Conservation (phyloP, 2,113 vertebrate species). For the Hoplias malabaricus region DNA sequence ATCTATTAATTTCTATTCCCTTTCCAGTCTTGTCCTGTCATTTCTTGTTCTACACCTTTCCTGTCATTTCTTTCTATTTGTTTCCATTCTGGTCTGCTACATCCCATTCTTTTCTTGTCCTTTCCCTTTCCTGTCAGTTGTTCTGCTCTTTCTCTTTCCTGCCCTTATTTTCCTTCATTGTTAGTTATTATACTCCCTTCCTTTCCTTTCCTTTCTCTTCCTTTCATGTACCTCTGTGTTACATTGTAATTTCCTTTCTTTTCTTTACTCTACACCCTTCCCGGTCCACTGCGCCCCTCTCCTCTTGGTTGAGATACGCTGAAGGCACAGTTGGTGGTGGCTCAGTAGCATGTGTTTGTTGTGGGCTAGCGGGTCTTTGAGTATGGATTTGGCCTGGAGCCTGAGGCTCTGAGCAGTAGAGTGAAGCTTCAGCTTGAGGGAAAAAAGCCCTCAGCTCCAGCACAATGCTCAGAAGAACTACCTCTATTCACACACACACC, state of each 20-base stretch:
- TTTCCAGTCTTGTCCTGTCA: no score
- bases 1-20: no score
- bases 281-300: neutral
- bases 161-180: no score
- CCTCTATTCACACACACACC: neutral
- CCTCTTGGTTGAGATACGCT: neutral
- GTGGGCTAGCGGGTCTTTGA: neutral
- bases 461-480: neutral
- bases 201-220: neutral
- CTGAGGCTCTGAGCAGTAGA: neutral
- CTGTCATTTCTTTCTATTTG: no score
- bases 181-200: neutral
- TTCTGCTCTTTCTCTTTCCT: neutral
- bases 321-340: slow-evolving; percentile 5
- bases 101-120: no score
- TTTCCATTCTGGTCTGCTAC: no score
- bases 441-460: neutral
- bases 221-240: neutral
- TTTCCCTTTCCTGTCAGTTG: neutral
- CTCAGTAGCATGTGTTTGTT: slow-evolving; percentile 5
- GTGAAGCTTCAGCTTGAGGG: neutral
- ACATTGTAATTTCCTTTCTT: neutral
- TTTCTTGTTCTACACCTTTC: no score
- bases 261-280: neutral
- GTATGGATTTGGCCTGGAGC: neutral